These are phyloP conservation scores for Ammospiza nelsoni DNA, from an alignment of 2,113 vertebrate genomes.

Conservation along the genomic window DNA sequence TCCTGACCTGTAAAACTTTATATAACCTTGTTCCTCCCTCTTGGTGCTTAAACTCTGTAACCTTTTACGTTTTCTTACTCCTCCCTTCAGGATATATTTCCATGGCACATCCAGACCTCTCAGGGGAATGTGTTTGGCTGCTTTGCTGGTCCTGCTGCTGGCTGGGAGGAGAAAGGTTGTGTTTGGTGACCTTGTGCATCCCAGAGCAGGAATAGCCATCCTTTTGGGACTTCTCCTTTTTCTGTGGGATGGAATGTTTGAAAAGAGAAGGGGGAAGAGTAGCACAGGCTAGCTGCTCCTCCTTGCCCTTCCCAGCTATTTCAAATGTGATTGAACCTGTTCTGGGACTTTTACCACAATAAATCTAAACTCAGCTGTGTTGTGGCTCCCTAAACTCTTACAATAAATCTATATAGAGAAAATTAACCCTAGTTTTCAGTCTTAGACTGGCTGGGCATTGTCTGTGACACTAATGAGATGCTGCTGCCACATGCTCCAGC, in stretches of 20 bases:
- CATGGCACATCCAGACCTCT: not conserved
- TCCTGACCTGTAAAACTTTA: conserved; percentile 31
- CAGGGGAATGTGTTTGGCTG: not conserved
- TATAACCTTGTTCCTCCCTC: conserved; percentile 16
- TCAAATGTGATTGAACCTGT: not conserved
- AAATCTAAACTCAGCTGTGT: not conserved
- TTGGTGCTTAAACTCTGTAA: not conserved
- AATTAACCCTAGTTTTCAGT: not conserved
- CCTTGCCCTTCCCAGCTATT: not conserved
- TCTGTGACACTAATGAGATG: conserved; percentile 39
- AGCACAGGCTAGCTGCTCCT: not conserved
- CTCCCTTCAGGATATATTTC: not conserved
- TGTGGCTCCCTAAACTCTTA: not conserved
- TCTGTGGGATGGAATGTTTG: not conserved
- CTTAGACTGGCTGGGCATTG: conserved; percentile 19
- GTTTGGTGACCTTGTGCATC: not conserved
- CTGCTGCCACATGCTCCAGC: conserved; percentile 46
- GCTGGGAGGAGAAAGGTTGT: not conserved
- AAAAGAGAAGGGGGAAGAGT: not conserved
- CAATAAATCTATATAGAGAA: not conserved
- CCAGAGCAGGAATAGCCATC: not conserved
- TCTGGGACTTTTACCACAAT: not conserved
- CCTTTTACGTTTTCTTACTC: not conserved
- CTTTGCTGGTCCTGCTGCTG: not conserved
- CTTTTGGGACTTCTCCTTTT: not conserved